Evolutionary conservation across 2,888 invertebrate genomes (phyloP), one percentile per base, ranked within the genome.

Genomic region (Eilema caniola): DNA sequence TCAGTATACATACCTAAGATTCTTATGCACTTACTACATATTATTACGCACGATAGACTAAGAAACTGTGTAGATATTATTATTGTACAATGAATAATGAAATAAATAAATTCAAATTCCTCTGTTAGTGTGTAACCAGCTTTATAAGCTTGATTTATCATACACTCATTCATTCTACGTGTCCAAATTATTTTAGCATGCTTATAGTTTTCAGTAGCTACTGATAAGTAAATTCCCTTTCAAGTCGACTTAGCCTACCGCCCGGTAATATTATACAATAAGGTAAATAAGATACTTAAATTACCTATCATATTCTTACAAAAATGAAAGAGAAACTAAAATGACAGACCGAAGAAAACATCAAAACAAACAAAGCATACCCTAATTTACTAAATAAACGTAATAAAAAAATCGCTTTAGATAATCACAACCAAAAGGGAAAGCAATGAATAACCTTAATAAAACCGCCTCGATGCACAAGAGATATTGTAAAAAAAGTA

Each of bases 401-500:
- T 67, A 78, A 81, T 82, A 82, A 79, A 77, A 82, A 76, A 59
- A 79, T 75, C 75, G 67, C 70, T 84, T 81, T 77, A 82, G 81
- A 80, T 84, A 80, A 84, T 84, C 80, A 68, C 74, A 67, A 71
- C 73, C 70, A 66, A 77, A 76, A 72, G 71, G 74, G 76, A 80
- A 77, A 74, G 78, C 72, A 69, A 88, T 87, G 87, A 88, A 90
- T 87, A 85, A 90, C 80, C 83, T 83, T 86, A 88, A 88, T 85
- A 88, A 89, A 89, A 87, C 73, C 83, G 80, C 79, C 77, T 73
- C 68, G 72, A 69, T 70, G 77, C 78, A 76, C 74, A 81, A 68
- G 72, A 73, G 77, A 69, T 68, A 77, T 76, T 79, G 77, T 83
- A 80, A 75, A 81, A 74, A 83, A 81, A 83, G 85, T 79, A 85